Percentiles rank a stretch among this genome's conserved stretches.
These are phyloP conservation scores for Cheilosia variabilis DNA, from an alignment of 2,888 invertebrate species.

Conservation along the genomic window DNA sequence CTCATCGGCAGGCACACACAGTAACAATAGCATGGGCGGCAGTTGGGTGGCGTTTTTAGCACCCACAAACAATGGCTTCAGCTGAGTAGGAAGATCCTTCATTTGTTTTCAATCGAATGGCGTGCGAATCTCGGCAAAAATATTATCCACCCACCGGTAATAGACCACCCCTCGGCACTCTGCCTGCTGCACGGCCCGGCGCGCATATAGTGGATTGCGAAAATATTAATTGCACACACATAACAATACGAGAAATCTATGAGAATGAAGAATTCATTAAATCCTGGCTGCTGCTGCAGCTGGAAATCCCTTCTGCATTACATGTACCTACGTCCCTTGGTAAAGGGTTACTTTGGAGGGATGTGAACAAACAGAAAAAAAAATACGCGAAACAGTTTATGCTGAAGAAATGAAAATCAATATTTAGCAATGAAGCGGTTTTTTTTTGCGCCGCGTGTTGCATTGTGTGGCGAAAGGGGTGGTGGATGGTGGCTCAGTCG, in stretches of 20 bases:
- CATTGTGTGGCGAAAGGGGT: constrained; percentile 10
- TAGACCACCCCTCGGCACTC: constrained; percentile 46
- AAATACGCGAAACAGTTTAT: constrained; percentile 42
- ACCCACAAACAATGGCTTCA: constrained; percentile 58
- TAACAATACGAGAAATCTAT: constrained; percentile 73
- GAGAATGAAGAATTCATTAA: constrained; percentile 75
- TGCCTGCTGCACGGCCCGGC: background rate
- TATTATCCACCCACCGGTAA: constrained; percentile 57
- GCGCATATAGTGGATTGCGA: constrained; percentile 49
- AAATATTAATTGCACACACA: constrained; percentile 76
- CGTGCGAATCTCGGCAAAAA: constrained; percentile 67
- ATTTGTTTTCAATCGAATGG: constrained; percentile 65
- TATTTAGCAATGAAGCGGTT: constrained; percentile 70
- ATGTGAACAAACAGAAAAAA: background rate
- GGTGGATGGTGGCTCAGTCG: constrained; percentile 51
- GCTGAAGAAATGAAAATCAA: constrained; percentile 71
- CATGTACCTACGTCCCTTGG: constrained; percentile 6
- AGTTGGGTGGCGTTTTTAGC: constrained; percentile 56
- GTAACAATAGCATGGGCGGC: background rate
- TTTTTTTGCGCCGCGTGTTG: constrained; percentile 28
- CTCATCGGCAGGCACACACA: constrained; percentile 11
- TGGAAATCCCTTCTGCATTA: constrained; percentile 38
- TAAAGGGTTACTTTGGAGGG: constrained; percentile 16
- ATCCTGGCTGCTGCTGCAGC: constrained; percentile 61
- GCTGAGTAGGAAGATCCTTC: constrained; percentile 42